Base-by-base conservation (phyloP, 2,113 vertebrate genomes). In the Sander lucioperca region DNA sequence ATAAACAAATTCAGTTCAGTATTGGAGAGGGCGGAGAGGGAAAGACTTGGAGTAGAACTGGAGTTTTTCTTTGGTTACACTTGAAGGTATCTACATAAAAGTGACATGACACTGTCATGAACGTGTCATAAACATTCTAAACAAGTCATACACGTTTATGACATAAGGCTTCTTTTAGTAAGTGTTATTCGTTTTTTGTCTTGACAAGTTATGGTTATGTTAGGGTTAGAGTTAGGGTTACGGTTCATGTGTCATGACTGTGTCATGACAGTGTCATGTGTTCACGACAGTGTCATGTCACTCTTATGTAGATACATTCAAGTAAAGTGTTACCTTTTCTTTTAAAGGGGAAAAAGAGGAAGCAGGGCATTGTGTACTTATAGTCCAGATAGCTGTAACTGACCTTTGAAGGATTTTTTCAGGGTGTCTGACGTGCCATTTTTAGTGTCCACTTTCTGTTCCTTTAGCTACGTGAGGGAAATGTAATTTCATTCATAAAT, bases 1-100 rank as follows among this genome's bases (percentile, higher is more conserved):
- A 90, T 88, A 83, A 87, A 69, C 78, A 90, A 83, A 94, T n/a
- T n/a, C n/a, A n/a, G n/a, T n/a, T n/a, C n/a, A 68, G 77, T 70
- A 82, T 85, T 66, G 58, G 67, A 85, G 74, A 77, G 58, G 79
- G 74, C 0, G 16, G 47, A 71, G 79, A 84, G 59, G 74, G 50
- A 65, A 58, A 47, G 45, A 78, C 62, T 48, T 1, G 53, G 48
- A 70, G 50, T n/a, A 23, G 54, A 80, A 45, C 4, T 43, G 45
- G 27, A 76, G 10, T 23, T 47, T 69, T 80, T 70, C 54, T 39
- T 33, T 33, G 30, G 30, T 33, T 33, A 33, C 30, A 33, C 30
- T 33, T 33, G 30, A 33, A 33, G 30, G 30, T 33, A 33, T 33
- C 30, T 33, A 33, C 30, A 5, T 33, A 33, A 33, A 5, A 33